Evolutionary conservation across 2,113 vertebrate genomes (phyloP).

Genomic region (Neogale vison): DNA sequence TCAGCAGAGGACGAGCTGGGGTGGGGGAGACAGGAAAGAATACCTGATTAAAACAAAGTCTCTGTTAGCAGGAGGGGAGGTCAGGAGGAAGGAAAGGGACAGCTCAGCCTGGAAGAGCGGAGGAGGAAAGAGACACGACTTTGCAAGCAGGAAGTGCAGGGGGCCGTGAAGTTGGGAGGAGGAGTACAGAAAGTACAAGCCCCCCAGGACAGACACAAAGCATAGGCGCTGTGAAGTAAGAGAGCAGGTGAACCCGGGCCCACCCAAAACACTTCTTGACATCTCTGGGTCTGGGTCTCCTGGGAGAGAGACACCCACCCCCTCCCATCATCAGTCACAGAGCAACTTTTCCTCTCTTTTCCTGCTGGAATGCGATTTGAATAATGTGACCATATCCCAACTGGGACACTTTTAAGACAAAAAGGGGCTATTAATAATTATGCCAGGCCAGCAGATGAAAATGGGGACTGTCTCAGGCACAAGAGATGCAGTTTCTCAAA

Average conservation of each 20-base stretch:
- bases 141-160: neutral
- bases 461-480: neutral
- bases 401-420: slow-evolving; percentile 6
- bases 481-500: neutral
- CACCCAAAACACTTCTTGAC: neutral
- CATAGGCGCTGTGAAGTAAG: neutral
- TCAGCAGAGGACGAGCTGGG: slow-evolving; percentile 14
- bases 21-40: neutral
- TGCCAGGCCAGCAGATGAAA: neutral
- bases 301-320: neutral
- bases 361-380: neutral
- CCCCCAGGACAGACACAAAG: too few relatives aligned
- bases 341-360: neutral
- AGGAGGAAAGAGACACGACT: neutral
- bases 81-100: neutral
- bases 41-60: neutral
- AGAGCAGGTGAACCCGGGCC: neutral
- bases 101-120: neutral
- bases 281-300: neutral
- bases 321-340: neutral
- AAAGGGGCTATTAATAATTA: slow-evolving; percentile 29
- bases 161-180: neutral
- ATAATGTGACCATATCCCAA: neutral
- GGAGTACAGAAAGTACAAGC: neutral
- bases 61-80: neutral